A percentile compares a stretch with the other conserved stretches of the same genome.
These are phyloP conservation scores for Episyrphus balteatus DNA, from an alignment of 1,140 invertebrate genomes.

Conservation along the genomic window DNA sequence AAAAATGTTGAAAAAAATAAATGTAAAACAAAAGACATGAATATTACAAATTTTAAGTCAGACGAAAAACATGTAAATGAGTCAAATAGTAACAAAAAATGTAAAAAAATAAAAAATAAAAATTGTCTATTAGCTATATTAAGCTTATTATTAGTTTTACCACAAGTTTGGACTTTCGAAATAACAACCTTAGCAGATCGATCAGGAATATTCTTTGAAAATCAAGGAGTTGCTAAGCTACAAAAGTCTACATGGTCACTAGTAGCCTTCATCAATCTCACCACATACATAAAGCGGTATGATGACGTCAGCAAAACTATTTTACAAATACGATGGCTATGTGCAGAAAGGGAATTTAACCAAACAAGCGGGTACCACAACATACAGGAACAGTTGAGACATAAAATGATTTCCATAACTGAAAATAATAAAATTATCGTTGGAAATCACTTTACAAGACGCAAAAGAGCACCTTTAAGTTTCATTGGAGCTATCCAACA, in stretches of 20 bases:
- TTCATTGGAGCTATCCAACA: not conserved
- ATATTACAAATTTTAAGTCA: not conserved
- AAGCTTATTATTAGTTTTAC: not conserved
- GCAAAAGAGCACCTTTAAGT: not conserved
- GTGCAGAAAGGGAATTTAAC: not conserved
- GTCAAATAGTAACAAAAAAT: too few relatives aligned
- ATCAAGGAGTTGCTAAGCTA: too few relatives aligned
- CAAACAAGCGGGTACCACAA: not conserved
- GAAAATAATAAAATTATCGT: not conserved
- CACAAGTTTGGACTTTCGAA: not conserved
- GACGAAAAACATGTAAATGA: not conserved
- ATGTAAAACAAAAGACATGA: too few relatives aligned
- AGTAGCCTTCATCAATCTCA: too few relatives aligned
- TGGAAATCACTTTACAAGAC: not conserved
- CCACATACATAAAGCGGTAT: too few relatives aligned
- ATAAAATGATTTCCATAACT: not conserved
- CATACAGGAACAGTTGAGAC: not conserved
- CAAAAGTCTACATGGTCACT: too few relatives aligned
- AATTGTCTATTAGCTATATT: not conserved
- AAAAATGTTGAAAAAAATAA: too few relatives aligned
- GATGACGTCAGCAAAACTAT: slow-evolving; percentile 1
- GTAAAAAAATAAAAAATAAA: slow-evolving; percentile 1
- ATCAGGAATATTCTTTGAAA: too few relatives aligned
- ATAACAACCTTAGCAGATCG: not conserved
- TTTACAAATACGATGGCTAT: not conserved